Percentiles rank a stretch among this genome's conserved stretches.
Conservation (phyloP, 2,113 vertebrate genomes). For the Tauraco erythrolophus region DNA sequence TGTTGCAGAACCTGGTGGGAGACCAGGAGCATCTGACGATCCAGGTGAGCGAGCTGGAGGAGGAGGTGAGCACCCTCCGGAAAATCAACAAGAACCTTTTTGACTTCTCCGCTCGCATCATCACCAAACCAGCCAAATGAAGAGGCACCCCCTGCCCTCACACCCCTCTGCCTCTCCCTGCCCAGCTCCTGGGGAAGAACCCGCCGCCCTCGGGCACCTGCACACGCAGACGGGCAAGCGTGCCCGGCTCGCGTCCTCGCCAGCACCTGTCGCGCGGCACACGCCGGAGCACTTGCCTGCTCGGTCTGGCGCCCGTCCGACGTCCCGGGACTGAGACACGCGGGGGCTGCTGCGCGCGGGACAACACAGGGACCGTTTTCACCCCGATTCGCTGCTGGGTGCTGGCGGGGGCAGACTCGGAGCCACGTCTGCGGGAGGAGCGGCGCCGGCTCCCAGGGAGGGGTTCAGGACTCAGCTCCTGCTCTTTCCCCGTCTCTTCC, state of each 20-base stretch:
- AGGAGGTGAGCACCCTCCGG: slow-evolving; percentile 90
- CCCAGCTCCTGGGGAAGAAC: not conserved
- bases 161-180: not conserved
- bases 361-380: not conserved
- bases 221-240: not conserved
- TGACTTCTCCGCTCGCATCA: slow-evolving; percentile 90
- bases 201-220: not conserved
- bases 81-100: slow-evolving; percentile 96
- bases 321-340: not conserved
- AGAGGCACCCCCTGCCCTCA: not conserved
- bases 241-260: not conserved
- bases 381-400: not conserved
- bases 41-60: slow-evolving; percentile 89
- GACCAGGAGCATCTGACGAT: slow-evolving; percentile 90
- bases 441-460: not conserved
- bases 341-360: not conserved
- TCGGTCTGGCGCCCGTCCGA: not conserved
- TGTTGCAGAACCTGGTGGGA: slow-evolving; percentile 85
- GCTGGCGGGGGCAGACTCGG: not conserved
- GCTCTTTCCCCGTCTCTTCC: not conserved
- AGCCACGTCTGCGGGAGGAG: not conserved
- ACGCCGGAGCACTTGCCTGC: not conserved
- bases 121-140: slow-evolving; percentile 85
- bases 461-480: not conserved
- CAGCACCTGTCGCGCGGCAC: not conserved